Evolutionary conservation across 2,113 vertebrate genomes (phyloP).

Genomic region (Theropithecus gelada): DNA sequence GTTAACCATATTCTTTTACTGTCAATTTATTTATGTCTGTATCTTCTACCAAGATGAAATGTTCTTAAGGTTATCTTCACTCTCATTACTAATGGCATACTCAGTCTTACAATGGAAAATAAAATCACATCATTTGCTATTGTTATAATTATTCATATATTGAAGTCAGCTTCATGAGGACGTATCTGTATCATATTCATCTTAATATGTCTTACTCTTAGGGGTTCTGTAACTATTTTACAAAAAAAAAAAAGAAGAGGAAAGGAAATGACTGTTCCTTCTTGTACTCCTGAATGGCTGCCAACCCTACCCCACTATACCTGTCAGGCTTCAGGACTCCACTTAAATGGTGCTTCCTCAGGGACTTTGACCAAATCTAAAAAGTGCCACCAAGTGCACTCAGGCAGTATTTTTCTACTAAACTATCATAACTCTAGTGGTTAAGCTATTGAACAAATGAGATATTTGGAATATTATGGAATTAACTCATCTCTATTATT

Average conservation of each 20-base stretch:
- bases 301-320: neutral
- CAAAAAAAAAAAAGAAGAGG: neutral
- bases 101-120: neutral
- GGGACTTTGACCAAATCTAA: neutral
- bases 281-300: neutral
- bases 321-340: neutral
- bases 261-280: slow-evolving; percentile 36
- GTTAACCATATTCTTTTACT: neutral
- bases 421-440: neutral
- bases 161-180: neutral
- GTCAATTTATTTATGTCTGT: neutral
- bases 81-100: neutral
- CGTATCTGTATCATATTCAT: slow-evolving; percentile 9
- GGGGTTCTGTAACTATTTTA: slow-evolving; percentile 5
- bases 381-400: slow-evolving; percentile 12
- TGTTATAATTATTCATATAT: neutral
- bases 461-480: neutral
- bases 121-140: neutral
- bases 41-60: neutral
- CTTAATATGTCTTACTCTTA: slow-evolving; percentile 7
- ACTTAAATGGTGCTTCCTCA: neutral
- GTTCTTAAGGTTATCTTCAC: neutral
- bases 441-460: neutral
- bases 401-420: neutral
- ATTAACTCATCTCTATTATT: slow-evolving; percentile 34